These are phyloP conservation scores for Drosophila teissieri DNA, from an alignment of 1,140 invertebrate genomes.

Conservation along the genomic window DNA sequence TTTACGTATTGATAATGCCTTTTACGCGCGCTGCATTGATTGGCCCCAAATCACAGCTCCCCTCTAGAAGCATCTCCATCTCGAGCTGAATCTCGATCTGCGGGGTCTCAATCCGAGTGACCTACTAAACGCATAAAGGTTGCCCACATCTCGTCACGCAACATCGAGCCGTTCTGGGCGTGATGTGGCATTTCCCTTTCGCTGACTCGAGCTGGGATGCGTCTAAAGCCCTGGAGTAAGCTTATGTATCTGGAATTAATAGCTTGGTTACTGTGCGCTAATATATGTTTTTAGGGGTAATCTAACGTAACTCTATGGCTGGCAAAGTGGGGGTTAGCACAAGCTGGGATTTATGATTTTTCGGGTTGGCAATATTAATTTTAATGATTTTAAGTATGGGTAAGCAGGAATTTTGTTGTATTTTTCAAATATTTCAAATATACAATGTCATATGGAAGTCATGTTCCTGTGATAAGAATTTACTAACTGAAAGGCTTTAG, in stretches of 20 bases:
- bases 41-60: conserved; percentile 28
- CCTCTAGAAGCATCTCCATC: conserved; percentile 1
- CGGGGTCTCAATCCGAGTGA: conserved; percentile 36
- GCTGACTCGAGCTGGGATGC: conserved; percentile 17
- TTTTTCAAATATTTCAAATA: not conserved
- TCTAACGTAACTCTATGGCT: not conserved
- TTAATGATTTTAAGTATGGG: conserved; percentile 1
- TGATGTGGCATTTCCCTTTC: conserved; percentile 77
- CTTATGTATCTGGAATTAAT: conserved; percentile 17
- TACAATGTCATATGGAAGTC: no score
- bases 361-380: not conserved
- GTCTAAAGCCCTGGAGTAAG: not conserved
- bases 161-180: conserved; percentile 63
- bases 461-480: no score
- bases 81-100: conserved; percentile 3
- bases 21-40: conserved; percentile 66
- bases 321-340: not conserved
- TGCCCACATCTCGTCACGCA: conserved; percentile 65
- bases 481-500: no score
- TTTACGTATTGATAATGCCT: conserved; percentile 60
- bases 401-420: not conserved
- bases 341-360: conserved; percentile 3
- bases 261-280: conserved; percentile 52
- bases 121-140: conserved; percentile 43
- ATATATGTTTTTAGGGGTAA: conserved; percentile 49